phyloP scores from a whole-genome alignment of 2,113 vertebrate species.

The Taxidea taxus region DNA sequence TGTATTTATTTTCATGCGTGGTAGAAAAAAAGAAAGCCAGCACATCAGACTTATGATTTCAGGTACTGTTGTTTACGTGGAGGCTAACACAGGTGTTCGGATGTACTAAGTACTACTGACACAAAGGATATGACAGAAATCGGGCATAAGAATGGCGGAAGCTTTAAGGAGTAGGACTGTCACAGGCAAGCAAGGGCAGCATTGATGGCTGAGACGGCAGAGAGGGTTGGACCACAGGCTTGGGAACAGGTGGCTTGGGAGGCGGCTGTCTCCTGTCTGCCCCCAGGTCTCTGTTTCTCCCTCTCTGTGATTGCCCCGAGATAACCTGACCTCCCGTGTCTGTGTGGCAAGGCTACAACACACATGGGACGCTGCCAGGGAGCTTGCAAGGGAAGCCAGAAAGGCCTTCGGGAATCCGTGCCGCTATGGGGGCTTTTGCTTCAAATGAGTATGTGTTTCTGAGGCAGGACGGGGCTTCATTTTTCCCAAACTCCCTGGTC shows the following conservation, averaged over 20 bases:
- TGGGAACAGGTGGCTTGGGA: not conserved
- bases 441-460: not conserved
- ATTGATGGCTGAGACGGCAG: not conserved
- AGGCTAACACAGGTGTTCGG: not conserved
- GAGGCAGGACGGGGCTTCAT: not conserved
- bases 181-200: not conserved
- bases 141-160: not conserved
- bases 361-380: not conserved
- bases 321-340: not conserved
- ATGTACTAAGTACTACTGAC: not conserved
- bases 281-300: not conserved
- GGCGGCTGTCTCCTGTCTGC: not conserved
- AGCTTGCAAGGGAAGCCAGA: not conserved
- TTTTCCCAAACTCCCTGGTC: not conserved
- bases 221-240: fast-evolving
- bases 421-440: not conserved
- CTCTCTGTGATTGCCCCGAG: not conserved
- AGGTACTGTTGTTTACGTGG: not conserved
- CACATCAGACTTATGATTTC: not conserved
- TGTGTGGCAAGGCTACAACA: not conserved
- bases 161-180: not conserved
- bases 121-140: not conserved
- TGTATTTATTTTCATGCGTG: not conserved
- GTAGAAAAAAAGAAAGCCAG: not conserved
- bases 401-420: not conserved